Evolutionary conservation across 2,797 vertebrate species (phyloP).

Genomic region (Darevskia nairensis): DNA sequence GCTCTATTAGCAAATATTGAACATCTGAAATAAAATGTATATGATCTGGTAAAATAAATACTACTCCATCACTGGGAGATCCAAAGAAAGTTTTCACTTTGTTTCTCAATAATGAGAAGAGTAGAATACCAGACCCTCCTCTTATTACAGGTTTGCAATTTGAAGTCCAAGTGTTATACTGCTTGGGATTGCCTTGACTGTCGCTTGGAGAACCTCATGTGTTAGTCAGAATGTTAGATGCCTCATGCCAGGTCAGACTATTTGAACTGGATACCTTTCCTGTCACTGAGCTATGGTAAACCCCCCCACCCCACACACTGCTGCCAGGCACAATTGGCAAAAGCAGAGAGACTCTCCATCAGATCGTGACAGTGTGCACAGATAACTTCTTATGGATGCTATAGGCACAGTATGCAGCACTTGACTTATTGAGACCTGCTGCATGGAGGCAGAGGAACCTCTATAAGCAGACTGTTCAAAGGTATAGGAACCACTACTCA

Average conservation of each 20-base stretch:
- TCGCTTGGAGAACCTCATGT: neutral
- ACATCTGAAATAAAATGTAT: constrained; percentile 28
- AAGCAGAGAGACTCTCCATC: neutral
- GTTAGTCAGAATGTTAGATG: neutral
- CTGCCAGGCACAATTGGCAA: neutral
- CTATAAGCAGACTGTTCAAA: too few relatives aligned
- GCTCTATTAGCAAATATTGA: neutral
- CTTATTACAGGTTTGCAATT: neutral
- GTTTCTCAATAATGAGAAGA: neutral
- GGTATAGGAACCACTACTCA: too few relatives aligned
- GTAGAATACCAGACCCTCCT: neutral
- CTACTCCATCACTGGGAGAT: constrained; percentile 13
- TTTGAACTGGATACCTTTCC: neutral
- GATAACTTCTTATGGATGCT: neutral
- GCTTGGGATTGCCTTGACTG: too few relatives aligned
- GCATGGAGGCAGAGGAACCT: too few relatives aligned
- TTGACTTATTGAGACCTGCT: neutral
- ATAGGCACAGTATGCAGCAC: neutral
- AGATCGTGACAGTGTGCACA: neutral
- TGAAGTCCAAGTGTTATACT: neutral
- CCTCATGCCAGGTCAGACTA: neutral
- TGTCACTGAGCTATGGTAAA: neutral
- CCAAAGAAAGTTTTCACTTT: constrained; percentile 15
- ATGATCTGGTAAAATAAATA: neutral
- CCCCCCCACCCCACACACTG: too few relatives aligned